These are phyloP conservation scores for Cyanoramphus novaezelandiae DNA, from an alignment of 2,113 vertebrate genomes.

Conservation along the genomic window DNA sequence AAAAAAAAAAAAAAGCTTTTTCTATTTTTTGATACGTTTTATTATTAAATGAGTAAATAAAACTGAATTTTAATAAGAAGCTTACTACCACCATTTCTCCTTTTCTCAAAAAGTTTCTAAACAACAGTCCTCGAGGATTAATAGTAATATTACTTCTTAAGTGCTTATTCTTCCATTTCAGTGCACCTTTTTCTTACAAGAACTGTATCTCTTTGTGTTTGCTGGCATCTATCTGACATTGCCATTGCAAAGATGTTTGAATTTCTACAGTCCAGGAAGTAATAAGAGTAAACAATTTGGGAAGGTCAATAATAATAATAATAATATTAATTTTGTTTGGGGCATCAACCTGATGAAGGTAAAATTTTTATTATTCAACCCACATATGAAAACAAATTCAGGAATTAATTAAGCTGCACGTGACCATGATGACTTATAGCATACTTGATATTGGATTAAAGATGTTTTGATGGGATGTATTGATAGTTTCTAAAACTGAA, in stretches of 20 bases:
- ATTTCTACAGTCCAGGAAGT: neutral
- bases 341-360: neutral
- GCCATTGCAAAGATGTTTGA: neutral
- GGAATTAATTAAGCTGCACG: neutral
- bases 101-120: neutral
- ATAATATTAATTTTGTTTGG: neutral
- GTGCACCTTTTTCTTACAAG: neutral
- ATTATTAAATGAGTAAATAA: neutral
- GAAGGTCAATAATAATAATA: neutral
- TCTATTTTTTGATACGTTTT: rapidly evolving
- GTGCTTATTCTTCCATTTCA: neutral
- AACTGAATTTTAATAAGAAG: neutral
- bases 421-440: neutral
- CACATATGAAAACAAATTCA: neutral
- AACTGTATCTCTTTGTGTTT: neutral
- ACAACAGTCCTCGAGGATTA: neutral
- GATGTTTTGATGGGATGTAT: neutral
- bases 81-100: neutral
- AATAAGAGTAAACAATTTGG: neutral
- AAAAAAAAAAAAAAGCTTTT: neutral
- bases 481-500: neutral
- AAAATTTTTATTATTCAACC: neutral
- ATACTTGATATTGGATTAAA: neutral
- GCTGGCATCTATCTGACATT: neutral
- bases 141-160: neutral